A percentile compares a stretch with the other conserved stretches of the same genome.
Conservation (phyloP, 2,888 invertebrate genomes). For the Nudaria mundana region DNA sequence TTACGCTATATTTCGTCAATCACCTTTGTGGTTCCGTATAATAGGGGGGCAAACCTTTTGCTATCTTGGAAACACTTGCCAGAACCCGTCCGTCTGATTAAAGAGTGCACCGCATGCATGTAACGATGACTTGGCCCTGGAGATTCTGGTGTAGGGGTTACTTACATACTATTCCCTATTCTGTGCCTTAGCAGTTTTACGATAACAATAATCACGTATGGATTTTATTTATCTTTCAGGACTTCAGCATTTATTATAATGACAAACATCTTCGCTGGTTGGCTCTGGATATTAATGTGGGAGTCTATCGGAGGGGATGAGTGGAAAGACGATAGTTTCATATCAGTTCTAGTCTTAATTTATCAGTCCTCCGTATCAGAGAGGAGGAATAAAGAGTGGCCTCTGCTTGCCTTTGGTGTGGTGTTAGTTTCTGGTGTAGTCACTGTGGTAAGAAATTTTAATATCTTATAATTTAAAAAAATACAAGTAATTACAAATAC, state of each 20-base stretch:
- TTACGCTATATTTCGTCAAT: too few species aligned
- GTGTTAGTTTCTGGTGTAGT: conserved; percentile 82
- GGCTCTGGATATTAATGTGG: conserved; percentile 81
- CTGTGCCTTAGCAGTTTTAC: too few species aligned
- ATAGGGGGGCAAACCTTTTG: too few species aligned
- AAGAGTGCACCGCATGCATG: too few species aligned
- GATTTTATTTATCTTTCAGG: conserved; percentile 69
- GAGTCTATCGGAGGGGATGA: conserved; percentile 68
- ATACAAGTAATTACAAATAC: too few species aligned
- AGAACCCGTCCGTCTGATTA: too few species aligned
- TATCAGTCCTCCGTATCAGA: conserved; percentile 79
- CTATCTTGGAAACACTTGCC: too few species aligned
- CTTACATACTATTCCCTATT: too few species aligned
- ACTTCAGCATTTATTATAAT: conserved; percentile 80
- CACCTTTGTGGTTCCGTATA: too few species aligned
- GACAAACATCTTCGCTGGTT: conserved; percentile 79
- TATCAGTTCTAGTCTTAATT: conserved; percentile 81
- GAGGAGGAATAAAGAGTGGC: conserved; percentile 77
- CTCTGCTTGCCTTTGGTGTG: conserved; percentile 76
- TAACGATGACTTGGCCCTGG: too few species aligned
- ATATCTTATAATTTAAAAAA: background rate
- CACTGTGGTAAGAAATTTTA: conserved; percentile 78
- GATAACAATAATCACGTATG: too few species aligned
- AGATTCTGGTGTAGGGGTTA: too few species aligned
- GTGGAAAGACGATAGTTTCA: conserved; percentile 74